A percentile compares a stretch with the other conserved stretches of the same genome.
Conservation (phyloP, 2,797 vertebrate genomes). For the Xyrichtys novacula region DNA sequence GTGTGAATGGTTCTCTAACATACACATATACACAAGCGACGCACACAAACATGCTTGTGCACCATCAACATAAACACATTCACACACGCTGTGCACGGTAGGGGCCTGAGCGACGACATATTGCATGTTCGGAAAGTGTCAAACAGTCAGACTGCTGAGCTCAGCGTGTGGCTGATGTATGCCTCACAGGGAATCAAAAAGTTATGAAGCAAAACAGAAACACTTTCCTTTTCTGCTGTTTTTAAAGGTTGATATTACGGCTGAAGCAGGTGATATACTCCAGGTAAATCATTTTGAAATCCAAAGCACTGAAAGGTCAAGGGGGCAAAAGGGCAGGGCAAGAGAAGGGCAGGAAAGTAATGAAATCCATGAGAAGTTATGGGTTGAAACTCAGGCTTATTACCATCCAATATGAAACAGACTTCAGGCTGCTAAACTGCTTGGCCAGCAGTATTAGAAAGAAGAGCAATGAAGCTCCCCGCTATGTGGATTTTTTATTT, state of each 20-base stretch:
- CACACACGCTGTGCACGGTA: conserved; percentile 38
- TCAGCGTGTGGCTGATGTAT: conserved; percentile 57
- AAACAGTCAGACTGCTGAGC: conserved; percentile 66
- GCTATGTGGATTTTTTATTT: background rate
- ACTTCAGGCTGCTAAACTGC: conserved; percentile 48
- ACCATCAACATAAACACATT: conserved; percentile 33
- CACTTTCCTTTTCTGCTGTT: background rate
- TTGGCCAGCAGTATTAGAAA: conserved; percentile 49
- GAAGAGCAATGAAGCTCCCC: conserved; percentile 33
- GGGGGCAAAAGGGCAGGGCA: conserved; percentile 2
- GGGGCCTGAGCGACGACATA: conserved; percentile 53
- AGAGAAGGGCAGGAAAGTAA: conserved; percentile 46
- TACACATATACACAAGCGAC: background rate
- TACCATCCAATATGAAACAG: conserved; percentile 48
- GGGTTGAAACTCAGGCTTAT: conserved; percentile 47
- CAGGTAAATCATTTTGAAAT: conserved; percentile 15
- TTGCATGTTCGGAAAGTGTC: conserved; percentile 56
- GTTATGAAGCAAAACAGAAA: conserved; percentile 47
- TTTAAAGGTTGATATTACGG: conserved; percentile 36
- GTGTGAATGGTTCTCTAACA: background rate
- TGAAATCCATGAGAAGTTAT: conserved; percentile 63
- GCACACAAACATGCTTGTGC: conserved; percentile 28
- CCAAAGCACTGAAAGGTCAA: conserved; percentile 17
- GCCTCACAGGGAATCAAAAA: conserved; percentile 45
- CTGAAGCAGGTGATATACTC: conserved; percentile 1